Base-by-base conservation (phyloP, 2,113 vertebrate genomes). In the Albula goreensis region DNA sequence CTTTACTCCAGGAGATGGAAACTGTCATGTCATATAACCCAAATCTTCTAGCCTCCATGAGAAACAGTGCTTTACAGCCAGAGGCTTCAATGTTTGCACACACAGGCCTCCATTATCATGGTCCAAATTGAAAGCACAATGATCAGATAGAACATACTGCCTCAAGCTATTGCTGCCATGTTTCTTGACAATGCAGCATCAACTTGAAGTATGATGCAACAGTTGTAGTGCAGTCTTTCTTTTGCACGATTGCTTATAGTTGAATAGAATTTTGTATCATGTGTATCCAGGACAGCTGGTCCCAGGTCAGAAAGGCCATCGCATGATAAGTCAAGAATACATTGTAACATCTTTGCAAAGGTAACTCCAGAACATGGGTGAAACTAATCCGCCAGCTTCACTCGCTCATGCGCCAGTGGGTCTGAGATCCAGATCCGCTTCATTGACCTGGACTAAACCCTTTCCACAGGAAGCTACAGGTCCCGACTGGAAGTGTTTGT, bases 1-100 rank as follows among this genome's bases (percentile, higher is more conserved):
- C 3, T 86, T 91, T 87, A 90, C 70, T 88, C 85, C 82, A 78
- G 31, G 82, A 89, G 90, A 91, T 83, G 70, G 70, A 91, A 91
- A 81, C 63, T 89, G 88, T 87, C 78, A 51, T 78, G 80, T 85
- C 50, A 83, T 50, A 25, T 15, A 66, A 7, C 22, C 56, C 12
- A 60, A 15, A 15, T 19, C n/a, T 19, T 51, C 50, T 41, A 2
- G 50, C 25, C 74, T 52, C 2, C 49, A 13, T n/a, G 80, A 25
- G 49, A 19, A 49, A 2, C n/a, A 31, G 17, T 50, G 41, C 17
- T 31, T 17, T 85, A 5, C 70, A 53, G 8, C 50, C 49, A 13
- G 7, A 49, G 74, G 5, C n/a, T 74, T 31, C 25, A 74, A 13
- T 3, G 15, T 22, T 66, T 66, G 17, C 57, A 60, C 11, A 60